Conservation (phyloP, 2,113 vertebrate species). For the Pseudorhombus dupliciocellatus region DNA sequence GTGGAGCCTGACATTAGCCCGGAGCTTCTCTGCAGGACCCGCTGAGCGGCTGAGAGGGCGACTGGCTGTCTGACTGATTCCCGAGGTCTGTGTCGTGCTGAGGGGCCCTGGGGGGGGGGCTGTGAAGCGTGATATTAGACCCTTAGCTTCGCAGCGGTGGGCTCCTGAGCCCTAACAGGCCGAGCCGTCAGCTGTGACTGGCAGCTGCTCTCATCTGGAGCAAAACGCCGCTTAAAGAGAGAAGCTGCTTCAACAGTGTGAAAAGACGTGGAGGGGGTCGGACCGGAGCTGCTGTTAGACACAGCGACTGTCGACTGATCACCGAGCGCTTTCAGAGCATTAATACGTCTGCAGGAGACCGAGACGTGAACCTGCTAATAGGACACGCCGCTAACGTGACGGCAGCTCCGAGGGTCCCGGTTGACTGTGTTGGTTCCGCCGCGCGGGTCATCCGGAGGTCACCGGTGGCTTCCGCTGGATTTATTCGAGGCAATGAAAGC, state of each 20-base stretch:
- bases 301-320: conserved; percentile 17
- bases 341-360: conserved; percentile 8
- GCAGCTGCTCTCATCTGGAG: conserved; percentile 55
- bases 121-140: conserved; percentile 71
- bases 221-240: conserved; percentile 34
- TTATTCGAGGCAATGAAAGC: neutral
- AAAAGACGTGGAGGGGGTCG: conserved; percentile 21
- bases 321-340: conserved; percentile 6
- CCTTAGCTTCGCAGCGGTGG: conserved; percentile 49
- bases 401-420: neutral
- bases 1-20: conserved; percentile 46
- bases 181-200: conserved; percentile 55
- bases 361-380: neutral
- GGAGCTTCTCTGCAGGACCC: conserved; percentile 35
- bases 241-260: conserved; percentile 3
- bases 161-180: conserved; percentile 51
- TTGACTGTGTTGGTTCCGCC: neutral
- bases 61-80: conserved; percentile 42
- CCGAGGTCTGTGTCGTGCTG: conserved; percentile 28
- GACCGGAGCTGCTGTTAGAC: conserved; percentile 25
- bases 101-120: conserved; percentile 38
- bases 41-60: conserved; percentile 21
- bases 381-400: neutral
- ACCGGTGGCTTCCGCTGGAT: neutral
- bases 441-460: neutral